These are phyloP conservation scores for Arge pagana DNA, from an alignment of 2,888 invertebrate genomes.

Conservation along the genomic window DNA sequence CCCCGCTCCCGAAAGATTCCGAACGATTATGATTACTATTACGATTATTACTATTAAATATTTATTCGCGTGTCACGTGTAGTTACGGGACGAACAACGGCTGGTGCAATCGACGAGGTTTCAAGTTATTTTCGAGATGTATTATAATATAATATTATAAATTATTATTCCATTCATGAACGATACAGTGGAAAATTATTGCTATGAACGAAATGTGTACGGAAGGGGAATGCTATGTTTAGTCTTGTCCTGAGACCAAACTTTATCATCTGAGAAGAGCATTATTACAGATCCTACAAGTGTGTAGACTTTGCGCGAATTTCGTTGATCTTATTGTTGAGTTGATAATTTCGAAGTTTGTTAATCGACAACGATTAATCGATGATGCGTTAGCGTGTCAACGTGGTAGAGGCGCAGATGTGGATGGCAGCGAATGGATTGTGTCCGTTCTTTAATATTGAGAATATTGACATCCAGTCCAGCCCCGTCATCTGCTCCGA, in stretches of 20 bases:
- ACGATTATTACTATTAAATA: no score
- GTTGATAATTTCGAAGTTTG: no score
- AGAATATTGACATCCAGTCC: conserved; percentile 66
- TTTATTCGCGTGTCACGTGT: no score
- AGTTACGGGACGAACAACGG: background rate
- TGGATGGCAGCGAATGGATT: conserved; percentile 57
- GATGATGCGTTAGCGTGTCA: no score
- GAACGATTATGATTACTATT: no score
- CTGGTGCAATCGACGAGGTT: background rate
- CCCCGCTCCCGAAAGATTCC: no score
- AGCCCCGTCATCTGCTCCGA: conserved; percentile 30
- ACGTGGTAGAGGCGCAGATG: conserved; percentile 21
- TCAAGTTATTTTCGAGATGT: conserved; percentile 2
- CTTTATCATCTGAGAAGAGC: conserved; percentile 47
- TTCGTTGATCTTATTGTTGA: background rate
- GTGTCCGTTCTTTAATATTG: conserved; percentile 70
- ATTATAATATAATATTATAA: conserved; percentile 12
- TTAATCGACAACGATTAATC: no score
- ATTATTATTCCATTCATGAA: conserved; percentile 32
- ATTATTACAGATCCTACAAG: conserved; percentile 40
- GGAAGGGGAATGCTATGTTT: conserved; percentile 50
- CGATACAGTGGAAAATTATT: conserved; percentile 32
- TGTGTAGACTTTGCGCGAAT: conserved; percentile 31
- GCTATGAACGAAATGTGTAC: conserved; percentile 30
- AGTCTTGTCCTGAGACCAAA: conserved; percentile 54